phyloP scores from a whole-genome alignment of 2,113 vertebrate genomes.

The Eublepharis macularius region DNA sequence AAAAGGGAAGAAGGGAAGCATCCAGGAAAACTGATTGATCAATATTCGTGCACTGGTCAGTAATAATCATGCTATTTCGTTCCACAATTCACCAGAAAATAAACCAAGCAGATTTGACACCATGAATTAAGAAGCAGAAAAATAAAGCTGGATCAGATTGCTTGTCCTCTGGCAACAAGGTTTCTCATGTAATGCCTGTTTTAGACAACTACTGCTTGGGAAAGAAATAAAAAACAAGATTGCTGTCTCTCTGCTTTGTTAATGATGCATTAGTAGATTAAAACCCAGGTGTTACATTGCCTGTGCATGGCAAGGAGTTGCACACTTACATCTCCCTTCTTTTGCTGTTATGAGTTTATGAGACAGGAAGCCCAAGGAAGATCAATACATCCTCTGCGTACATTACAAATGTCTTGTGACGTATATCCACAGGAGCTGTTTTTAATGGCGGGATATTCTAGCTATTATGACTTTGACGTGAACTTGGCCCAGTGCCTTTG shows the following conservation, averaged over 20 bases:
- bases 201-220: slow-evolving; percentile 52
- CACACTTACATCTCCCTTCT: slow-evolving; percentile 59
- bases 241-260: slow-evolving; percentile 56
- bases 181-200: slow-evolving; percentile 45
- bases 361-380: slow-evolving; percentile 96
- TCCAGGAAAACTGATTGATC: not conserved
- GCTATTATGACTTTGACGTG: slow-evolving; percentile 96
- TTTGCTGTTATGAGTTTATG: slow-evolving; percentile 87
- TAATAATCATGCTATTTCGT: not conserved
- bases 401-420: slow-evolving; percentile 93
- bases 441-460: slow-evolving; percentile 86
- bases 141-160: not conserved
- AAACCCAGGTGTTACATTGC: slow-evolving; percentile 72
- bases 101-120: slow-evolving; percentile 1
- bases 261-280: slow-evolving; percentile 79
- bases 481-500: slow-evolving; percentile 87
- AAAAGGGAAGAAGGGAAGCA: not conserved
- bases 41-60: not conserved
- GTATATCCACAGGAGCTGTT: slow-evolving; percentile 88
- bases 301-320: slow-evolving; percentile 44
- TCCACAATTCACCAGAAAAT: not conserved
- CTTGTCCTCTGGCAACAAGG: slow-evolving; percentile 5
- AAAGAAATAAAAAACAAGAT: not conserved
- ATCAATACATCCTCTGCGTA: slow-evolving; percentile 94
- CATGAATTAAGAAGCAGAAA: slow-evolving; percentile 7